Conservation (phyloP, 37 sponge, comb jelly and placozoan genomes). For the Theonella swinhoei region DNA sequence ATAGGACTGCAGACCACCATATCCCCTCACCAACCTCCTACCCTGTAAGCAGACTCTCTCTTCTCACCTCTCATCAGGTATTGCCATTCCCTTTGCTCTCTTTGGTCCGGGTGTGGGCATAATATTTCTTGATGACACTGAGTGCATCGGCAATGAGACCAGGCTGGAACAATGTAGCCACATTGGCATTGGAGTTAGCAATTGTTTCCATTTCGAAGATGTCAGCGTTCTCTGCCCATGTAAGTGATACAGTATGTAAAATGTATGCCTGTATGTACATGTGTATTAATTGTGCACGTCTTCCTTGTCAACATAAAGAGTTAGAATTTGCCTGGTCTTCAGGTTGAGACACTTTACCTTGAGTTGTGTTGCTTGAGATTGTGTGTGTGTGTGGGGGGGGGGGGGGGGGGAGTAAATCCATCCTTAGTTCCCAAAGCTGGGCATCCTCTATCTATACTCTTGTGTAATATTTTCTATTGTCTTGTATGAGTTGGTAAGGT, state of each 20-base stretch:
- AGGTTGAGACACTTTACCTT: too few species aligned
- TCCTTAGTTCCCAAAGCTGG: too few species aligned
- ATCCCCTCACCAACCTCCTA: too few species aligned
- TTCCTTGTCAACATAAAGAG: not conserved
- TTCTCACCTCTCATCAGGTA: not conserved
- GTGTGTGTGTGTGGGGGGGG: too few species aligned
- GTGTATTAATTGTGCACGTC: not conserved
- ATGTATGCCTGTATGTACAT: not conserved
- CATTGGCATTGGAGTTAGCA: conserved; percentile 28
- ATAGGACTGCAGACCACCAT: too few species aligned
- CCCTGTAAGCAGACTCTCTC: not conserved
- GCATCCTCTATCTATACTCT: not conserved
- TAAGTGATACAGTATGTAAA: not conserved
- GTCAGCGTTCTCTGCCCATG: conserved; percentile 39
- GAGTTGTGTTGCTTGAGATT: too few species aligned
- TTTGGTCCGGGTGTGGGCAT: conserved; percentile 55
- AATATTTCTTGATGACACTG: conserved; percentile 42
- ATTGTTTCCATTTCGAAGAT: conserved; percentile 44
- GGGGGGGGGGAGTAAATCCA: too few species aligned
- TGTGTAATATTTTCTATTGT: not conserved
- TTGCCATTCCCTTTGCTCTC: not conserved
- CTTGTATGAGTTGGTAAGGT: not conserved
- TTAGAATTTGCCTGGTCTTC: not conserved
- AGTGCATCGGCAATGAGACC: conserved; percentile 56
- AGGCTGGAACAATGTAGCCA: conserved; percentile 30